A percentile compares a stretch with the other conserved stretches of the same genome.
phyloP scores from a whole-genome alignment of 2,888 invertebrate species.

The Corbicula japonica region DNA sequence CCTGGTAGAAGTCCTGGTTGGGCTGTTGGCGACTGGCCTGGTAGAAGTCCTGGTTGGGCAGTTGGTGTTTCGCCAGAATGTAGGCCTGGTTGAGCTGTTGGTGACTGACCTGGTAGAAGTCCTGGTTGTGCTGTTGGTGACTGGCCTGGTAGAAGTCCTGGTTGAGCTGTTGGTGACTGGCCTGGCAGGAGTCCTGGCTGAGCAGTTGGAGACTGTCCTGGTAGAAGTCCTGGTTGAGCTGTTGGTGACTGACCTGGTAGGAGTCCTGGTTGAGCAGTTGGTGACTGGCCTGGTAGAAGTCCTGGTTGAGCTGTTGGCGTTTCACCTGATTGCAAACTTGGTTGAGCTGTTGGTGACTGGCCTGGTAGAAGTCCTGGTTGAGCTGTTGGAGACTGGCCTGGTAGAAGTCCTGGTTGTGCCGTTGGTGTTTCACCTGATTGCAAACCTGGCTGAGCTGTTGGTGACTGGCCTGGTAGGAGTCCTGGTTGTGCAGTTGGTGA shows the following conservation, averaged over 20 bases:
- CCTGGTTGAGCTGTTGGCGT: conserved; percentile 58
- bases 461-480: conserved; percentile 31
- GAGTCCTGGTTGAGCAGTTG: conserved; percentile 58
- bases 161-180: conserved; percentile 52
- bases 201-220: conserved; percentile 50
- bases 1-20: conserved; percentile 39
- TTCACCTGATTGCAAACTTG: conserved; percentile 65
- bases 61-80: conserved; percentile 48
- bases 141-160: conserved; percentile 42
- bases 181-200: conserved; percentile 45
- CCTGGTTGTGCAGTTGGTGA: conserved; percentile 58
- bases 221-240: conserved; percentile 43
- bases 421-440: conserved; percentile 46
- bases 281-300: conserved; percentile 30
- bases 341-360: conserved; percentile 48
- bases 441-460: conserved; percentile 59
- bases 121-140: conserved; percentile 60
- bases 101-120: conserved; percentile 44
- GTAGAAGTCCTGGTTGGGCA: conserved; percentile 38
- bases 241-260: conserved; percentile 55
- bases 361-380: conserved; percentile 30
- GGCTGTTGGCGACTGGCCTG: conserved; percentile 54
- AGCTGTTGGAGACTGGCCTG: conserved; percentile 49
- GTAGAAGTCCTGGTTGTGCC: conserved; percentile 62
- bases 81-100: conserved; percentile 54